Evolutionary conservation across 2,888 invertebrate species (phyloP).

Genomic region (Bugulina stolonifera): DNA sequence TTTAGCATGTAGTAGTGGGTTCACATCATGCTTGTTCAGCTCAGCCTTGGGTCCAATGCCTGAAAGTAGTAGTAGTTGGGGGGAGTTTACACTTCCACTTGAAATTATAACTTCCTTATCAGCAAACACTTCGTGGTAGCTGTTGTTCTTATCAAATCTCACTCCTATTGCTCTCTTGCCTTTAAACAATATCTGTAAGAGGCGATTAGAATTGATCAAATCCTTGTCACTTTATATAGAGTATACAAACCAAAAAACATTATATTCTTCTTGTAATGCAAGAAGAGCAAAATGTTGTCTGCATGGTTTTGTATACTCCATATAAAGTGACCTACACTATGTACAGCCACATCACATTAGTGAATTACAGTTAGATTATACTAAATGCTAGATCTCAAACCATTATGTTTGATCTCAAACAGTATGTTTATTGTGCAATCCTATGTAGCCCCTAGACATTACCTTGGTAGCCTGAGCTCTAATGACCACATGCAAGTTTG

Average conservation of each 20-base stretch:
- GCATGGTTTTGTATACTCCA: no score
- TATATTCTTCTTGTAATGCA: no score
- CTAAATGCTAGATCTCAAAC: no score
- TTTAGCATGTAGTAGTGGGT: no score
- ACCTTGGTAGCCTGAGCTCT: constrained; percentile 41
- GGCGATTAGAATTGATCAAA: background rate
- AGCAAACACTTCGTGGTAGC: constrained; percentile 36
- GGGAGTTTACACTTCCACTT: constrained; percentile 51
- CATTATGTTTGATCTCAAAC: background rate
- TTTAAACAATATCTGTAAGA: constrained; percentile 38
- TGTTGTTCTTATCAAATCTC: constrained; percentile 37
- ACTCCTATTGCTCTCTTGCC: constrained; percentile 40
- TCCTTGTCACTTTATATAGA: no score
- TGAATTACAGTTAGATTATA: no score
- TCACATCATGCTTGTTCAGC: constrained; percentile 45
- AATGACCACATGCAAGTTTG: constrained; percentile 41
- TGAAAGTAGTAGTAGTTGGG: constrained; percentile 49
- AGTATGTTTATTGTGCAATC: no score
- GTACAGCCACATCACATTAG: no score
- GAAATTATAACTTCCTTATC: constrained; percentile 44
- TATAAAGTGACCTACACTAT: no score
- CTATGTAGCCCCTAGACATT: no score
- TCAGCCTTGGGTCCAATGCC: constrained; percentile 50
- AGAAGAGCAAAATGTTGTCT: no score
- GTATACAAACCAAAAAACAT: no score